A percentile compares a stretch with the other conserved stretches of the same genome.
phyloP scores from a whole-genome alignment of 1,140 invertebrate genomes.

The Galendromus occidentalis region DNA sequence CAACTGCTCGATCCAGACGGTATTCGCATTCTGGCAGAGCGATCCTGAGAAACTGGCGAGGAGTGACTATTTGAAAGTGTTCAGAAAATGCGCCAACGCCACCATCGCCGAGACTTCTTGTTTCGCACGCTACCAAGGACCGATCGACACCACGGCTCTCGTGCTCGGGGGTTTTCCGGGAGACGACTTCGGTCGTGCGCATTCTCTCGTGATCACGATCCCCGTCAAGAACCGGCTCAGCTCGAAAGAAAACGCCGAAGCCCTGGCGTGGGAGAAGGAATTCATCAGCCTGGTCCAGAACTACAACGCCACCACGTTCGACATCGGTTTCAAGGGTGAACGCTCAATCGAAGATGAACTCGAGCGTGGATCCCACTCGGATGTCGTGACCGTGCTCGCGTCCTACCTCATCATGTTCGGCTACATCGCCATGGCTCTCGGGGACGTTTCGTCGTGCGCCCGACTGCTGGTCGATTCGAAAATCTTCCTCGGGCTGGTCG shows the following conservation, averaged over 20 bases:
- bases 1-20: constrained; percentile 64
- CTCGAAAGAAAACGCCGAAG: constrained; percentile 42
- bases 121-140: constrained; percentile 1
- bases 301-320: not conserved
- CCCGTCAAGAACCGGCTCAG: constrained; percentile 73
- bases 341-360: constrained; percentile 90
- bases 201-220: constrained; percentile 67
- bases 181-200: constrained; percentile 50
- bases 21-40: constrained; percentile 76
- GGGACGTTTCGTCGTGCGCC: constrained; percentile 51
- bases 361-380: constrained; percentile 67
- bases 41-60: constrained; percentile 28
- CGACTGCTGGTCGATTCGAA: constrained; percentile 43
- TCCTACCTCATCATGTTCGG: constrained; percentile 95
- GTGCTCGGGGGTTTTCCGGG: constrained; percentile 72
- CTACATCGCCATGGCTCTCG: constrained; percentile 82
- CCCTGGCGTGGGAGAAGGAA: constrained; percentile 70
- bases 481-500: constrained; percentile 54
- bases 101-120: not conserved
- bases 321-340: constrained; percentile 30
- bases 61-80: constrained; percentile 30
- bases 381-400: constrained; percentile 72
- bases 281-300: not conserved
- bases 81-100: not conserved
- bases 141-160: constrained; percentile 25